Evolutionary conservation across 2,113 vertebrate species (phyloP).

Genomic region (Phycodurus eques): DNA sequence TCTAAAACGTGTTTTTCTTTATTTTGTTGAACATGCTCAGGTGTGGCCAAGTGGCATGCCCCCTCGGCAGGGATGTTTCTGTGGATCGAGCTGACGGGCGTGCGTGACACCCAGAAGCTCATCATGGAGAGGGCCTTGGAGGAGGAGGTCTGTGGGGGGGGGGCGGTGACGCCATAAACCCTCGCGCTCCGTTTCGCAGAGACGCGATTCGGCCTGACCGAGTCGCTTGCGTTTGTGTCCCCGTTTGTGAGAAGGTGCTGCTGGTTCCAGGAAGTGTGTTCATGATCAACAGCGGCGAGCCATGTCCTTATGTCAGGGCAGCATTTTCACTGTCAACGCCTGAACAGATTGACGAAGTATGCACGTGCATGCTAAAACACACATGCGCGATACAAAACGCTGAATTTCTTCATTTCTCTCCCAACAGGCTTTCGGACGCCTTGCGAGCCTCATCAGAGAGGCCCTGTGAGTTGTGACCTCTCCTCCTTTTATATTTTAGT

Average conservation of each 20-base stretch:
- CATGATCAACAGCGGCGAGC: slow-evolving; percentile 74
- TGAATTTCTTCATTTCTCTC: slow-evolving; percentile 2
- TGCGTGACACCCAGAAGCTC: slow-evolving; percentile 81
- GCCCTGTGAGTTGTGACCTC: slow-evolving; percentile 51
- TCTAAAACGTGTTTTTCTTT: neutral
- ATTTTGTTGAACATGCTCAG: slow-evolving; percentile 58
- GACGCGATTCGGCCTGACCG: no score
- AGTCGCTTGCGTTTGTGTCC: neutral
- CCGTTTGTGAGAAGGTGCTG: slow-evolving; percentile 75
- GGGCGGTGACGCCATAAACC: no score
- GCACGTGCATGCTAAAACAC: slow-evolving; percentile 7
- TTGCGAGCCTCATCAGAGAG: slow-evolving; percentile 85
- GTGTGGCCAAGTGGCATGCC: slow-evolving; percentile 86
- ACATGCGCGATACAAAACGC: slow-evolving; percentile 2
- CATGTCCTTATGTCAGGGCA: slow-evolving; percentile 82
- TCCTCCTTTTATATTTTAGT: no score
- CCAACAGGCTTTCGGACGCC: slow-evolving; percentile 83
- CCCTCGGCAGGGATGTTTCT: slow-evolving; percentile 93
- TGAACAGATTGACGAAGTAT: slow-evolving; percentile 84
- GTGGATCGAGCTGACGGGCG: slow-evolving; percentile 89
- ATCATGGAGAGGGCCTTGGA: slow-evolving; percentile 87
- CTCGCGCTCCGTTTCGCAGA: no score
- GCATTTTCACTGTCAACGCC: slow-evolving; percentile 85
- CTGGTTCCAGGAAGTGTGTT: slow-evolving; percentile 86
- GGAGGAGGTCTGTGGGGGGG: slow-evolving; percentile 78